Conservation (phyloP, 2,888 invertebrate genomes). For the Hedya salicella region DNA sequence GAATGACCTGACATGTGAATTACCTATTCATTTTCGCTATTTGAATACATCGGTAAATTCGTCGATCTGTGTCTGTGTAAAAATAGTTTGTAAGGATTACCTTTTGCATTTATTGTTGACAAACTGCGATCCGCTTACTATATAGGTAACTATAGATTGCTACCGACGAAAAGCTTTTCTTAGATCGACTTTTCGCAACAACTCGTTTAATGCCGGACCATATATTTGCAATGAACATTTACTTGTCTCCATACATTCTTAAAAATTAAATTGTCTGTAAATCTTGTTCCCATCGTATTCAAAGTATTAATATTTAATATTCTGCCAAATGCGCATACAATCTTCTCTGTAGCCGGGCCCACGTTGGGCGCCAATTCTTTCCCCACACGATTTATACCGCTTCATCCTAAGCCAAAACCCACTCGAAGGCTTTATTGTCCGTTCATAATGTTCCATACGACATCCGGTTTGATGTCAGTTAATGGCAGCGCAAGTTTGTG, state of each 20-base stretch:
- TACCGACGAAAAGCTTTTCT: too few relatives aligned
- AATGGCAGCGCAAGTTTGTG: slow-evolving; percentile 71
- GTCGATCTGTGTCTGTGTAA: too few relatives aligned
- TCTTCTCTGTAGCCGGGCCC: slow-evolving; percentile 16
- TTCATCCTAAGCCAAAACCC: slow-evolving; percentile 54
- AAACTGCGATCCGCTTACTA: too few relatives aligned
- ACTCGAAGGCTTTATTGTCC: slow-evolving; percentile 75
- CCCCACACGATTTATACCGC: slow-evolving; percentile 35
- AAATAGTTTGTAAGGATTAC: too few relatives aligned
- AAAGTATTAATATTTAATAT: slow-evolving; percentile 5
- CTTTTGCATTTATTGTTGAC: too few relatives aligned
- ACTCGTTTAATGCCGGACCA: too few relatives aligned
- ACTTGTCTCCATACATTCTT: neutral
- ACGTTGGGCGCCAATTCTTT: slow-evolving; percentile 60
- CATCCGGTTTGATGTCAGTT: slow-evolving; percentile 80
- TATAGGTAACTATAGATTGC: too few relatives aligned
- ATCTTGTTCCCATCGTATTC: neutral
- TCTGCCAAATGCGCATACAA: slow-evolving; percentile 24
- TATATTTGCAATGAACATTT: too few relatives aligned
- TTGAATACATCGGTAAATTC: too few relatives aligned
- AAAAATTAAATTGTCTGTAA: neutral
- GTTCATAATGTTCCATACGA: slow-evolving; percentile 78
- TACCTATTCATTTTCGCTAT: too few relatives aligned
- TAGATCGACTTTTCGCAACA: too few relatives aligned
- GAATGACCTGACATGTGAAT: too few relatives aligned